Evolutionary conservation across 2,797 vertebrate species (phyloP), one percentile per base, ranked within the genome.

Genomic region (Crax fasciolata): DNA sequence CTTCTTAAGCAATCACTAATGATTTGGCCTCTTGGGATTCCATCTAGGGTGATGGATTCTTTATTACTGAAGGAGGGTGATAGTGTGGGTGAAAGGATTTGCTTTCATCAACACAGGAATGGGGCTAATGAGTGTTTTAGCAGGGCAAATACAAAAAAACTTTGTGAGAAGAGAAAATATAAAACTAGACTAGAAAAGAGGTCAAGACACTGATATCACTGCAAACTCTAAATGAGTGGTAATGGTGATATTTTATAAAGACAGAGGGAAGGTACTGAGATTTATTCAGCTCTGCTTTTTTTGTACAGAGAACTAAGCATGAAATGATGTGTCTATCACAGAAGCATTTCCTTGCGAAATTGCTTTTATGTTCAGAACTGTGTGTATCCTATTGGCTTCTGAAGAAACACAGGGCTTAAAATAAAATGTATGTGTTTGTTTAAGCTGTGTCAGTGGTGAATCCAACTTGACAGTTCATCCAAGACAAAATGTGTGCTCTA

Each of bases 391-490:
- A 79, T 57, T 78, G 41, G 67, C 63, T 93, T 91, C 74, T 76
- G 63, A 82, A 79, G 71, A 88, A 95, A 88, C 2, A 5, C 27
- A 67, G 87, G 57, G 67, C 83, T 96, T 91, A 74, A 93, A 91
- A 89, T 58, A 41, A 95, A 96, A 72, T 72, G 30, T n/a, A 17
- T 65, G n/a, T 89, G 80, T 94, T 94, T 95, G 77, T 85, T 92
- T 93, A 81, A 76, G 84, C 84, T 58, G 51, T 87, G 55, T 65
- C 58, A 74, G 82, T 71, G 59, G 38, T 58, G 83, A 73, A 66
- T 90, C 77, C 71, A 77, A 92, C 89, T 75, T 41, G 30, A 49
- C 68, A 91, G 91, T 59, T 93, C 59, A 91, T 89, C 62, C 59
- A 65, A 92, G 84, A 76, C 61, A 84, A 91, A 93, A 65, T 44